Conservation (phyloP, 2,113 vertebrate species). For the Campylomormyrus tamandua region DNA sequence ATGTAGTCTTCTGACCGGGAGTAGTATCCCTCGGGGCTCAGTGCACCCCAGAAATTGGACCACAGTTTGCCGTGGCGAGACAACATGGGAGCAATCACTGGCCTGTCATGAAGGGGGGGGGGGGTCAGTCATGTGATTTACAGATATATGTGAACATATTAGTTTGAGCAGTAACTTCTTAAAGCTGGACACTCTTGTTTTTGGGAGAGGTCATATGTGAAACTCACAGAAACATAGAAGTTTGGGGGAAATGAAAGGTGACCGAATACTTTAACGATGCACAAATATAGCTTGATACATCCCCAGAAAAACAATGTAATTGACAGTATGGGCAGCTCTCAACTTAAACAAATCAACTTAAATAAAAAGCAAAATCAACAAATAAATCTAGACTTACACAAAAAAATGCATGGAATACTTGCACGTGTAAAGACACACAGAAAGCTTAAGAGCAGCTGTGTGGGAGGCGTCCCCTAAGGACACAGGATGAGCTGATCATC, state of each 20-base stretch:
- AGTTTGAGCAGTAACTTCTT: not conserved
- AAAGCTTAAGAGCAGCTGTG: not conserved
- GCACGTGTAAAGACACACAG: not conserved
- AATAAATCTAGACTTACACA: not conserved
- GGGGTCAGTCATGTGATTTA: not conserved
- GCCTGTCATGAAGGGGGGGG: constrained; percentile 34
- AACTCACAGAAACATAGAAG: not conserved
- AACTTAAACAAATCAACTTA: not conserved
- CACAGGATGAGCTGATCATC: not conserved
- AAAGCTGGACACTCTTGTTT: not conserved
- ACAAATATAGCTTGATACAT: not conserved
- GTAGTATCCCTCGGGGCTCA: constrained; percentile 66
- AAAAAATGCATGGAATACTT: not conserved
- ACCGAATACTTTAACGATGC: not conserved
- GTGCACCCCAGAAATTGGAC: constrained; percentile 73
- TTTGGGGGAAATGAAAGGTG: not conserved
- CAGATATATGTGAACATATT: not conserved
- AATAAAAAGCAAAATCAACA: not conserved
- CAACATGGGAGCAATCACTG: constrained; percentile 65
- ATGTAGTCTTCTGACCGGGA: constrained; percentile 69
- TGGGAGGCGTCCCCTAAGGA: not conserved
- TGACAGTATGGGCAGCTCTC: not conserved
- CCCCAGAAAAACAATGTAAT: not conserved
- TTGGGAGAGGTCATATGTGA: not conserved
- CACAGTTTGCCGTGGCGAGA: constrained; percentile 69